Evolutionary conservation across 2,113 vertebrate species (phyloP).

Genomic region (Myiopsitta monachus): DNA sequence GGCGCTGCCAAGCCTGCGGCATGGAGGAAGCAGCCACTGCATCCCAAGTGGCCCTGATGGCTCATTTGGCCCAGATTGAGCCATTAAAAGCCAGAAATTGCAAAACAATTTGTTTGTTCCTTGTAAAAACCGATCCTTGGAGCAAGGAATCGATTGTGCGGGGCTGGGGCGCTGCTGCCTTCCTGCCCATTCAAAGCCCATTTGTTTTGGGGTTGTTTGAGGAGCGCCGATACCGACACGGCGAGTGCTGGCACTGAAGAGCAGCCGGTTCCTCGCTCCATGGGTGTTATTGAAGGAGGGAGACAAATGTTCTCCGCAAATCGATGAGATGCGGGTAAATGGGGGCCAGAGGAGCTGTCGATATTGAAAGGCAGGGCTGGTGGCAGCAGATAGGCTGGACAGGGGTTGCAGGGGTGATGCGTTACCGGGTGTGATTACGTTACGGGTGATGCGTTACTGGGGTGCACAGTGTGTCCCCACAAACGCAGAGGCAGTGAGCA

Average conservation of each 20-base stretch:
- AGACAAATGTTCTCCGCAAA: not conserved
- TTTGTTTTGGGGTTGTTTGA: not conserved
- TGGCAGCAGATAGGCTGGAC: not conserved
- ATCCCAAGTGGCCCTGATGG: not conserved
- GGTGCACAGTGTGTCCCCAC: not conserved
- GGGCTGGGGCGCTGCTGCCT: not conserved
- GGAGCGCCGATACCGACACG: not conserved
- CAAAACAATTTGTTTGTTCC: conserved; percentile 65
- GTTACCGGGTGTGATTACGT: no score
- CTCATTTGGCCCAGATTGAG: conserved; percentile 25
- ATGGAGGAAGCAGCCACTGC: rapidly evolving
- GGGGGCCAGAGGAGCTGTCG: rapidly evolving
- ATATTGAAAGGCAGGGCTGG: rapidly evolving
- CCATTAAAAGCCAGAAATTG: conserved; percentile 44
- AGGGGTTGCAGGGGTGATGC: not conserved
- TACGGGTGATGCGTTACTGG: not conserved
- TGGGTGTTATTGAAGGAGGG: not conserved
- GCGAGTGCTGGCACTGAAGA: not conserved
- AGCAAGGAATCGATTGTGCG: not conserved
- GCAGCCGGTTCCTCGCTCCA: not conserved
- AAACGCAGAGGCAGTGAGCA: not conserved
- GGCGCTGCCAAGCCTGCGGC: rapidly evolving
- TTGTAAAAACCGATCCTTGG: rapidly evolving
- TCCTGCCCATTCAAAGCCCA: not conserved
- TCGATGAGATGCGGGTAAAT: rapidly evolving